Evolutionary conservation across 2,888 invertebrate species (phyloP).

Genomic region (Tupiocoris notatus): DNA sequence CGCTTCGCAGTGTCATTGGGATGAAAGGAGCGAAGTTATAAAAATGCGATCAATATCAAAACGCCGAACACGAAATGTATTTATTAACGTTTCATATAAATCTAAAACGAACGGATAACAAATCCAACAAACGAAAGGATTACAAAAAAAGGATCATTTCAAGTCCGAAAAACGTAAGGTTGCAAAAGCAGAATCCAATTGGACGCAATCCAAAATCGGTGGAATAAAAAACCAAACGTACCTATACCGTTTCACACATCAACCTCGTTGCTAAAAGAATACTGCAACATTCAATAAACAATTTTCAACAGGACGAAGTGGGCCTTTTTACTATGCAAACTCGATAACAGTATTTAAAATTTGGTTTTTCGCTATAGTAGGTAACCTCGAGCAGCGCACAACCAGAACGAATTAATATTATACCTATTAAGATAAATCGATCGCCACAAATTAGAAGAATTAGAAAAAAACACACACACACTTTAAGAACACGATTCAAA

Average conservation of each 20-base stretch:
- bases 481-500: no score
- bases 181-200: not conserved
- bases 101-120: no score
- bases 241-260: not conserved
- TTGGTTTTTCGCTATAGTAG: not conserved
- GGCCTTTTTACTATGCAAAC: not conserved
- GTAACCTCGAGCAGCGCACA: not conserved
- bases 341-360: not conserved
- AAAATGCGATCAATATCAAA: no score
- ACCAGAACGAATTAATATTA: no score
- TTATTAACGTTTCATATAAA: no score
- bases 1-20: no score
- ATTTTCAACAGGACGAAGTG: not conserved
- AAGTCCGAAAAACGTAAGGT: not conserved
- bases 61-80: not conserved
- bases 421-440: no score
- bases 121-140: no score
- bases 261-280: not conserved
- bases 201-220: not conserved
- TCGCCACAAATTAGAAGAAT: no score
- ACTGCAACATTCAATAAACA: not conserved
- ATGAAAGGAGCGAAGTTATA: no score
- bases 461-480: no score
- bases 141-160: no score
- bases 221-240: not conserved